Evolutionary conservation across 1,140 invertebrate genomes (phyloP), one percentile per base, ranked within the genome.

Genomic region (Grapholita molesta): DNA sequence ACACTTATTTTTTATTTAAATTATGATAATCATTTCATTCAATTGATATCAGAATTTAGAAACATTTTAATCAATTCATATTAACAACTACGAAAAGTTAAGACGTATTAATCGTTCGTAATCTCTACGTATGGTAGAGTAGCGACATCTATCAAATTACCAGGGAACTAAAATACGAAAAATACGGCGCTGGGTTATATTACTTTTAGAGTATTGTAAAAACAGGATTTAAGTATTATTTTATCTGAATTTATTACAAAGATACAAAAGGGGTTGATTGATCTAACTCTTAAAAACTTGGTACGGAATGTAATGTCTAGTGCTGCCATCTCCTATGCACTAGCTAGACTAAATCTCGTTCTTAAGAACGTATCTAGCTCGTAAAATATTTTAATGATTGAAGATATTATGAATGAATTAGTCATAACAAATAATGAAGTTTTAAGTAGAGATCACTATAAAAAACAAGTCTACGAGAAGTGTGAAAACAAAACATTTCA

Each of bases 401-500:
- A 15, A 61, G 15, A 28, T n/a, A 8, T 28, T n/a, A n/a, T 61
- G 24, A 4, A 28, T 55, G 11, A 55, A 28, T 55, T 61, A 28
- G 42, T 48, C 42, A 61, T 61, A 61, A 61, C 42, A 21, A 30
- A 15, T 61, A 61, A 61, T 57, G 12, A 61, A 61, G 53, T 61
- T 30, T 57, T 30, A 30, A 61, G 5, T 28, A 30, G 23, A 6
- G 9, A 6, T 12, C 30, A 57, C 15, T 48, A 30, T 30, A 9
- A 61, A n/a, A 28, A 61, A 61, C 55, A 61, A 61, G 5, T 7
- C 28, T 61, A 28, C 25, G 15, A 28, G 25, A 61, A 61, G 12
- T 30, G 24, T 28, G 7, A 61, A 61, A 67, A 30, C 66, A 67
- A 12, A 67, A 67, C 42, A 53, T 67, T 24, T 30, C 11, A n/a